Evolutionary conservation across 2,113 vertebrate genomes (phyloP).

Genomic region (Propithecus coquereli): DNA sequence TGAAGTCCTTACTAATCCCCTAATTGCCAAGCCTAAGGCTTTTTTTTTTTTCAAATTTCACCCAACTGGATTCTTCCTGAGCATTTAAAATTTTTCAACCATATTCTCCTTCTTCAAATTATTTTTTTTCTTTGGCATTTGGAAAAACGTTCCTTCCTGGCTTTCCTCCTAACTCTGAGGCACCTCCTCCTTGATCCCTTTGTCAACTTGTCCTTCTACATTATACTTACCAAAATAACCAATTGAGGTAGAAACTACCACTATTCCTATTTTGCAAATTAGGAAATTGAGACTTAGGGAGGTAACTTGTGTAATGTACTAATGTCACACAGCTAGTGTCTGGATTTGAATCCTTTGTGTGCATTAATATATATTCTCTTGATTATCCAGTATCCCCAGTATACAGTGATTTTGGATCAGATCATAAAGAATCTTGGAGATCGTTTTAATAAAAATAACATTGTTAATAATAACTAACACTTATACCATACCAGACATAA

Average conservation of each 20-base stretch:
- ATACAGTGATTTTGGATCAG: neutral
- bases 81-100: neutral
- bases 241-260: neutral
- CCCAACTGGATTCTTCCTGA: neutral
- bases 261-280: neutral
- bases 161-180: neutral
- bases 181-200: neutral
- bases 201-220: neutral
- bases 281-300: neutral
- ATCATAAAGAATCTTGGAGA: neutral
- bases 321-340: neutral
- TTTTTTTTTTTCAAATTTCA: neutral
- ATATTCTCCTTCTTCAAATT: neutral
- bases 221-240: neutral
- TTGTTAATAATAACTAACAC: neutral
- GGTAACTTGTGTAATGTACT: neutral
- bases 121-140: neutral
- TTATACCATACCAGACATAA: neutral
- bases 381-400: neutral
- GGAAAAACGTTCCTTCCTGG: neutral
- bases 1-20: neutral
- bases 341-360: neutral
- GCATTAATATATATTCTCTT: neutral
- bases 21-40: neutral
- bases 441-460: neutral